phyloP scores from a whole-genome alignment of 2,888 invertebrate genomes.

The Pristionchus arcanus region DNA sequence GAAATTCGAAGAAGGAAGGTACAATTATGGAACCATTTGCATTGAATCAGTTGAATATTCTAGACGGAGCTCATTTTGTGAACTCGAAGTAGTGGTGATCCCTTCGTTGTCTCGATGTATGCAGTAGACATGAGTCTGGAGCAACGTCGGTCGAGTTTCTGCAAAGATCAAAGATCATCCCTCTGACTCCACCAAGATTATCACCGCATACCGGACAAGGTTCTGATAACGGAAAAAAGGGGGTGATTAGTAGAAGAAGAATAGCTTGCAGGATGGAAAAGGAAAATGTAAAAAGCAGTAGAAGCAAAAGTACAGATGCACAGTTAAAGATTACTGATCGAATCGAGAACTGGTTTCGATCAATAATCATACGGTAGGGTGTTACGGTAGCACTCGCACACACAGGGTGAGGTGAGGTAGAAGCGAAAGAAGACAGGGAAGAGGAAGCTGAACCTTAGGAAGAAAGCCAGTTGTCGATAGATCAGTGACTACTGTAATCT shows the following conservation, averaged over 20 bases:
- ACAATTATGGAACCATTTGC: background rate
- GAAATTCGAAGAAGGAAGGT: background rate
- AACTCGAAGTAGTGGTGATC: conserved; percentile 26
- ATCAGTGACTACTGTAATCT: conserved; percentile 41
- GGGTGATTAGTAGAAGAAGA: conserved; percentile 17
- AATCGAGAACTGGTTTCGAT: background rate
- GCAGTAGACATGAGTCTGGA: conserved; percentile 50
- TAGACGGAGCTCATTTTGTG: conserved; percentile 48
- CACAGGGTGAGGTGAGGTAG: conserved; percentile 23
- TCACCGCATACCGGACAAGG: conserved; percentile 27
- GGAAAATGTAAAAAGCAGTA: background rate
- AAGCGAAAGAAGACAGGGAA: background rate
- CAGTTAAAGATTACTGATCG: background rate
- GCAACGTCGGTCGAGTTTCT: conserved; percentile 47
- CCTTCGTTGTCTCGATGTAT: conserved; percentile 37
- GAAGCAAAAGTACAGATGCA: conserved; percentile 6
- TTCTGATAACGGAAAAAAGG: background rate
- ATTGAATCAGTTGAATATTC: background rate
- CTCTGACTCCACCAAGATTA: background rate
- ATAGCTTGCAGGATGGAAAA: background rate
- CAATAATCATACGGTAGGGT: background rate
- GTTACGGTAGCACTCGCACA: conserved; percentile 19
- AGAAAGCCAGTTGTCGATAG: background rate
- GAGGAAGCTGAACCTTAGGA: conserved; percentile 14
- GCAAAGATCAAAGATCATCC: conserved; percentile 41